phyloP scores from a whole-genome alignment of 1,140 invertebrate species.

The Listronotus oregonensis region DNA sequence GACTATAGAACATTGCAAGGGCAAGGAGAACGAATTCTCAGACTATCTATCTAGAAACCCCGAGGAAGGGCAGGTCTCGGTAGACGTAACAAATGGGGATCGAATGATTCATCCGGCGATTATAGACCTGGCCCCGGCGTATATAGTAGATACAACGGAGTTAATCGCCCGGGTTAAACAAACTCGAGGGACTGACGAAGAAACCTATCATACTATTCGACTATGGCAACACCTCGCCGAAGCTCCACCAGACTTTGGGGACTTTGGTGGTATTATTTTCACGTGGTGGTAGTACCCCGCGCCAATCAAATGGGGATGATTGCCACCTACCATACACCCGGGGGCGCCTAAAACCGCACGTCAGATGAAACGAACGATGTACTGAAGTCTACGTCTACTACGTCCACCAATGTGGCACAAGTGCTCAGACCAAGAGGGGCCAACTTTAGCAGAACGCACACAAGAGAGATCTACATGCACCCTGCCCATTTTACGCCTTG shows the following conservation, averaged over 20 bases:
- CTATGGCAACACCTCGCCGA: not conserved
- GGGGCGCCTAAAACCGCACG: too few relatives aligned
- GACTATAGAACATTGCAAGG: constrained; percentile 36
- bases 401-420: too few relatives aligned
- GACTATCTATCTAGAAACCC: not conserved
- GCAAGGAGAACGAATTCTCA: constrained; percentile 42
- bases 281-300: too few relatives aligned
- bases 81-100: too few relatives aligned
- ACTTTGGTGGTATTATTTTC: too few relatives aligned
- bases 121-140: too few relatives aligned
- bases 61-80: too few relatives aligned
- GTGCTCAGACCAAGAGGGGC: too few relatives aligned
- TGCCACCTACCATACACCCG: not conserved
- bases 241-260: not conserved
- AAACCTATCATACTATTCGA: not conserved
- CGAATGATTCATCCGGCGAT: too few relatives aligned
- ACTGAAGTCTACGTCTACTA: not conserved
- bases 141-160: too few relatives aligned
- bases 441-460: too few relatives aligned
- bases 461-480: not conserved
- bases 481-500: not conserved
- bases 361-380: not conserved
- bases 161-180: not conserved
- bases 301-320: not conserved
- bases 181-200: not conserved